A percentile compares a stretch with the other conserved stretches of the same genome.
Evolutionary conservation across 2,797 vertebrate species (phyloP).

Genomic region (Agapornis canus): DNA sequence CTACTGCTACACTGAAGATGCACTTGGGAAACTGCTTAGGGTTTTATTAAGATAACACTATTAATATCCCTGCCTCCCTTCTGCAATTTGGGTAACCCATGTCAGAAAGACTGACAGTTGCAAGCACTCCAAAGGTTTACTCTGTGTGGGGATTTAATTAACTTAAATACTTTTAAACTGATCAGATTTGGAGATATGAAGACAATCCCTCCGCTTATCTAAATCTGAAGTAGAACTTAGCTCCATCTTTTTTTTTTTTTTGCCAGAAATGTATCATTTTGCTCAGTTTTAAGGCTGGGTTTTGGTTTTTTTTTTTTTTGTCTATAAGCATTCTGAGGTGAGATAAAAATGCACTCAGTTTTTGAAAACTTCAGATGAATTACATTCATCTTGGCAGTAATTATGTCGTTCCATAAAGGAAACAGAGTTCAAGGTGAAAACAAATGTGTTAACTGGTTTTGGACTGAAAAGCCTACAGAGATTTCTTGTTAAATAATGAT

Average conservation of each 20-base stretch:
- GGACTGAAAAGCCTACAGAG: not conserved
- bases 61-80: not conserved
- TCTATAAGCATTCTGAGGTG: not conserved
- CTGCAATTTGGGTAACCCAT: not conserved
- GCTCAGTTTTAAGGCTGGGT: not conserved
- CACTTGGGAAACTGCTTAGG: not conserved
- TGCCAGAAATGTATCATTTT: not conserved
- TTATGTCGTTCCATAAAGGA: not conserved
- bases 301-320: not conserved
- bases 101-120: not conserved
- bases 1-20: rapidly evolving
- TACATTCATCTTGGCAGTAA: not conserved
- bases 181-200: not conserved
- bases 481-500: not conserved
- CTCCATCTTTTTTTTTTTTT: not conserved
- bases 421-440: not conserved
- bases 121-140: not conserved
- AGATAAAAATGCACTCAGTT: not conserved
- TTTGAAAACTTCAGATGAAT: not conserved
- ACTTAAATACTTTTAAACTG: not conserved
- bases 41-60: not conserved
- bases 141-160: not conserved
- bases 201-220: not conserved
- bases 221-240: not conserved
- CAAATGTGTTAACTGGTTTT: not conserved